Evolutionary conservation across 2,797 vertebrate species (phyloP), one percentile per base, ranked within the genome.

Genomic region (Spinus pinus): DNA sequence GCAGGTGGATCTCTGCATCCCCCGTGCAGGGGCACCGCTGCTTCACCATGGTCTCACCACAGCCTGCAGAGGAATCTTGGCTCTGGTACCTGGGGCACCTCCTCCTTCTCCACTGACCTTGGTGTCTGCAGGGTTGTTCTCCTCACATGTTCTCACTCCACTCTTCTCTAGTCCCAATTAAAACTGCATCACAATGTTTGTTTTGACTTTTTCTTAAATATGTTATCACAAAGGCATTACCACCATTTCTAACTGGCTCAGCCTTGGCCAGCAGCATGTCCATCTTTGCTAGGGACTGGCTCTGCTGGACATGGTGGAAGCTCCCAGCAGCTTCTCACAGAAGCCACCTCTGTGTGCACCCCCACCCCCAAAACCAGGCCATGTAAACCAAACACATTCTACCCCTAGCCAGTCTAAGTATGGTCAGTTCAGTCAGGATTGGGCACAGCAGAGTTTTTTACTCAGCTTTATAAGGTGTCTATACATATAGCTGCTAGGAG

Each of bases 21-120:
- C 4, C 37, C 0, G 0, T 39, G 23, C n/a, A 53, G 9, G 24
- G 23, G 6, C 23, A 54, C 57, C 62, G n/a, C 33, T 72, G 19
- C 16, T 56, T 72, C 30, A 39, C 30, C 12, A 39, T 30, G 23
- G 33, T 39, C 24, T 28, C 20, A 54, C 50, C 42, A 56, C 0
- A 0, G 7, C 50, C 24, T 41, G 42, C 50, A 64, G 33, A 49
- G 42, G 16, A 56, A 41, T 47, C 23, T 23, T 1, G 1, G 13
- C 30, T 64, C 33, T 0, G 3, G 58, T 0, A 0, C 10, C 16
- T 56, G 50, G 8, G 24, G 11, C 9, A 65, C 9, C 25, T 83
- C 58, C 21, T 50, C 39, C 37, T 56, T 49, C 23, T 57, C 5
- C 51, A 49, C 31, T 13, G 25, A 57, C 14, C 30, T 22, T 42